A percentile compares a stretch with the other conserved stretches of the same genome.
These are phyloP conservation scores for Ericerus pela DNA, from an alignment of 1,140 invertebrate genomes.

Conservation along the genomic window DNA sequence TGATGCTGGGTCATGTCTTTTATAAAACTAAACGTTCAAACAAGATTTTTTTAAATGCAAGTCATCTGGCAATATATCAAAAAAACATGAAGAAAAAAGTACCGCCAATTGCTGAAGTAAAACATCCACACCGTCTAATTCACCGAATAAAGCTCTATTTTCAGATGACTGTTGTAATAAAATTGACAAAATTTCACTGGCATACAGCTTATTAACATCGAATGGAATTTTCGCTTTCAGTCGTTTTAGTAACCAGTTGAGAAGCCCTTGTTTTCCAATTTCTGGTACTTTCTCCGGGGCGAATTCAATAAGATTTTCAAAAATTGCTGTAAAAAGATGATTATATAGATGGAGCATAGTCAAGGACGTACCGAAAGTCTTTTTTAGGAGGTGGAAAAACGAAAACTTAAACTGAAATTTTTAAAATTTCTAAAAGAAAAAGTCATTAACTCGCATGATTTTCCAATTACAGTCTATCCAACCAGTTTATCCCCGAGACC, in stretches of 20 bases:
- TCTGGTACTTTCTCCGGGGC: slow-evolving; percentile 66
- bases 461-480: no score
- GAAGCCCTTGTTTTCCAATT: slow-evolving; percentile 72
- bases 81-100: slow-evolving; percentile 29
- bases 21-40: slow-evolving; percentile 56
- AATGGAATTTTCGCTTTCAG: slow-evolving; percentile 75
- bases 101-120: slow-evolving; percentile 87
- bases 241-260: slow-evolving; percentile 84
- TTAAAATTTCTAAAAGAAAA: no score
- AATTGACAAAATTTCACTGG: slow-evolving; percentile 91
- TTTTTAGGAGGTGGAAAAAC: no score
- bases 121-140: slow-evolving; percentile 91
- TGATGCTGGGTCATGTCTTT: slow-evolving; percentile 78
- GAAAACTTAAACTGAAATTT: no score
- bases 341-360: no score
- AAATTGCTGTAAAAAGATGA: slow-evolving; percentile 42
- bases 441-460: no score
- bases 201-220: slow-evolving; percentile 91
- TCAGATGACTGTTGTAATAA: slow-evolving; percentile 78
- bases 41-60: neutral
- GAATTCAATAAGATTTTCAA: slow-evolving; percentile 88
- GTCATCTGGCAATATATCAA: neutral
- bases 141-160: slow-evolving; percentile 68
- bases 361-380: no score
- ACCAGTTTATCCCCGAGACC: no score